Conservation (phyloP, 2,888 invertebrate species). For the Apodemia zela region DNA sequence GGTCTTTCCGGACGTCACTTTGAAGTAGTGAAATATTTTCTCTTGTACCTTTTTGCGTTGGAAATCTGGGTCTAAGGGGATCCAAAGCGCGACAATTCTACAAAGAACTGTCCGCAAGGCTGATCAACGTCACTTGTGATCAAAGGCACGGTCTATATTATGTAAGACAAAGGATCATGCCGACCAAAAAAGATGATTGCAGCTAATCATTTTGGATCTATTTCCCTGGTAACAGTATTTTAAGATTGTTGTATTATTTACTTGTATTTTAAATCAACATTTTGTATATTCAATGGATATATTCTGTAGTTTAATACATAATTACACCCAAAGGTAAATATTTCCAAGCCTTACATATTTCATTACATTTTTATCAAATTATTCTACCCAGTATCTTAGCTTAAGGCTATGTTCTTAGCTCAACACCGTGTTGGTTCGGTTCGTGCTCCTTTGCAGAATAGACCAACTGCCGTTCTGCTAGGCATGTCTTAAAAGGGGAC, state of each 20-base stretch:
- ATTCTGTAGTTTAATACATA: too few species aligned
- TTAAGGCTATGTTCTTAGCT: too few species aligned
- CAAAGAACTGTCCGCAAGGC: constrained; percentile 14
- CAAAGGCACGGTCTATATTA: constrained; percentile 1
- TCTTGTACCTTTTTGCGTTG: constrained; percentile 9
- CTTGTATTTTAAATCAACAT: background rate
- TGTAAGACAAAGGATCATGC: constrained; percentile 10
- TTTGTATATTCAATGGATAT: too few species aligned
- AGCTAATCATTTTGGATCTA: background rate
- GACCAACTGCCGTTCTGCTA: too few species aligned
- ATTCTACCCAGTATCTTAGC: too few species aligned
- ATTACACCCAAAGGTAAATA: too few species aligned
- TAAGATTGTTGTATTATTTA: background rate
- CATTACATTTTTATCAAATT: too few species aligned
- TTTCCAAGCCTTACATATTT: too few species aligned
- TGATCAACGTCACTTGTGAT: constrained; percentile 12
- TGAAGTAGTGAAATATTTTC: constrained; percentile 13
- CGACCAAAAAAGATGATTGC: constrained; percentile 1
- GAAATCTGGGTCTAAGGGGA: constrained; percentile 13
- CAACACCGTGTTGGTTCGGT: too few species aligned
- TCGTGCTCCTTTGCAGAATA: too few species aligned
- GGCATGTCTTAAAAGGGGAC: too few species aligned
- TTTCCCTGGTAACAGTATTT: background rate
- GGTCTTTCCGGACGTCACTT: constrained; percentile 2
- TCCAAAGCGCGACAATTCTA: constrained; percentile 7